phyloP scores from a whole-genome alignment of 2,888 invertebrate species.

The Mongoloraphidia duomilia region DNA sequence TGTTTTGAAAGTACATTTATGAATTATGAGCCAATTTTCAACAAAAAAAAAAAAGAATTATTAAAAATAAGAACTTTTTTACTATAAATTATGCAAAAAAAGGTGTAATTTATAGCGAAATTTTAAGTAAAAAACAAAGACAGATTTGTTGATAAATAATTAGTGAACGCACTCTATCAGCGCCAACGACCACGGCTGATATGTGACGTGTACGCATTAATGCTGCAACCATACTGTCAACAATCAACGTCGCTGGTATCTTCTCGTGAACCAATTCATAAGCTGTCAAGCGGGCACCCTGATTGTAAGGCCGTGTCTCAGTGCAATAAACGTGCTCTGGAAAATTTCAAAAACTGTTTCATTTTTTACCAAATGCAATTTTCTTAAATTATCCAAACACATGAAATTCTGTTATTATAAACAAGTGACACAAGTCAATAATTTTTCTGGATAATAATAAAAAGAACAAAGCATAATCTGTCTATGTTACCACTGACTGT shows the following conservation, averaged over 20 bases:
- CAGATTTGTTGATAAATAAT: slow-evolving; percentile 1
- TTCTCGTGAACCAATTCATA: slow-evolving; percentile 87
- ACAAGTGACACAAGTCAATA: neutral
- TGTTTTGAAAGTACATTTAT: slow-evolving; percentile 19
- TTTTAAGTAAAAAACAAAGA: neutral
- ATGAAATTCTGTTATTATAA: neutral
- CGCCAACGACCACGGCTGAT: slow-evolving; percentile 90
- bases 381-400: neutral
- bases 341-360: slow-evolving; percentile 9
- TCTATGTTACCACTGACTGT: neutral
- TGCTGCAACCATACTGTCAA: slow-evolving; percentile 91
- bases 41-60: neutral
- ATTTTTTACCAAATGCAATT: neutral
- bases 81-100: neutral
- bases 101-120: neutral
- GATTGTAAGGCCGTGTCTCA: slow-evolving; percentile 97
- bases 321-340: slow-evolving; percentile 86
- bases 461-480: neutral
- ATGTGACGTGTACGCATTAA: slow-evolving; percentile 74
- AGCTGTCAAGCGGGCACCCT: slow-evolving; percentile 89
- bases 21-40: too few relatives aligned
- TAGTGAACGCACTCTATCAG: slow-evolving; percentile 59
- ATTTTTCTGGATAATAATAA: neutral
- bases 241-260: slow-evolving; percentile 82
- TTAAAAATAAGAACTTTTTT: neutral